A percentile compares a stretch with the other conserved stretches of the same genome.
Conservation (phyloP, 2,797 vertebrate species). For the Garrulus glandarius region DNA sequence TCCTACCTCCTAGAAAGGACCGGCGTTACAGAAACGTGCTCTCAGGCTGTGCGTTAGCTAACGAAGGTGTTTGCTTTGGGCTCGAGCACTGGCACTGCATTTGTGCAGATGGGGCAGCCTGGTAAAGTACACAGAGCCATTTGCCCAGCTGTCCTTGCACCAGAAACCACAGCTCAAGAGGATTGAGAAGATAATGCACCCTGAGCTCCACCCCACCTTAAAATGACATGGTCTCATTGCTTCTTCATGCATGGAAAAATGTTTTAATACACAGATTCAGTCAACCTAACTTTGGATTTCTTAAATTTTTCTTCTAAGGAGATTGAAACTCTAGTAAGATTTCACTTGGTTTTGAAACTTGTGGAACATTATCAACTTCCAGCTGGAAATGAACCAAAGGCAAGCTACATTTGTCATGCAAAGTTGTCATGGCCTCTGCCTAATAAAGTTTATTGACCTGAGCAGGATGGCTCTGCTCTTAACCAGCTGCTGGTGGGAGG, state of each 20-base stretch:
- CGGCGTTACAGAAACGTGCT: fast-evolving
- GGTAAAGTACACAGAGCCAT: not conserved
- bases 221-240: not conserved
- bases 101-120: not conserved
- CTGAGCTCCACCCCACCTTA: no score
- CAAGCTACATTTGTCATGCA: not conserved
- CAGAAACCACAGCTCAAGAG: not conserved
- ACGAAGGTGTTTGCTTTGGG: fast-evolving
- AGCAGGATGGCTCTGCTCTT: not conserved
- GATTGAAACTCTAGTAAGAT: not conserved
- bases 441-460: not conserved
- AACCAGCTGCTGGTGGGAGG: not conserved
- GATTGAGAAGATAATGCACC: no score
- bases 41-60: not conserved
- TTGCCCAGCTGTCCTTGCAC: not conserved
- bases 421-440: not conserved
- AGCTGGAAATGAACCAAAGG: not conserved
- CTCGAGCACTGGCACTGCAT: not conserved
- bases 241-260: not conserved
- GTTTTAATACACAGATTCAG: not conserved
- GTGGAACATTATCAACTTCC: not conserved
- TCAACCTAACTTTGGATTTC: not conserved
- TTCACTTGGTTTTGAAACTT: not conserved
- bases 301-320: not conserved
- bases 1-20: not conserved